Evolutionary conservation across 2,797 vertebrate species (phyloP), one percentile per base, ranked within the genome.

Genomic region (Babyrousa celebensis): DNA sequence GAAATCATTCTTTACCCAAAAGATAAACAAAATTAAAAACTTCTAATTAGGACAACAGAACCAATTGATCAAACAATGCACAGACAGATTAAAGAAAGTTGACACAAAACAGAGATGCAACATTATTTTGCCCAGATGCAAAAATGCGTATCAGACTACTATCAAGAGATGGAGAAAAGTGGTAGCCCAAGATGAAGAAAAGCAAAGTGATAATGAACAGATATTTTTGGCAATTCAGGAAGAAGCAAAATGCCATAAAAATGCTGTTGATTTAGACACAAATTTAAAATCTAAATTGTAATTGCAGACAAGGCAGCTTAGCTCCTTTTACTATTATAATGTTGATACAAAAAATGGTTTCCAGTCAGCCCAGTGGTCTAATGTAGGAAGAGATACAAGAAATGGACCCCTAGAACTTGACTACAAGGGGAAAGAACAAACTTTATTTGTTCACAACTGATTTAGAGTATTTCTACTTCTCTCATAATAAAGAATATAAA

Each of bases 11-110:
- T 77, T 27, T 94, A 92, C 21, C 3, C 54, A 85, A 15, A 89
- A 82, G 79, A 36, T 79, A 43, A 74, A 43, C 83, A 12, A 95
- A 95, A 83, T 92, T 29, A 91, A 97, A 96, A 85, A 14, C 23
- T 56, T 7, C 7, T 85, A 18, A 79, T 58, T 95, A 65, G 27
- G 71, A 90, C 63, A 94, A 56, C 0, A 78, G 32, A 93, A 65
- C 21, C 12, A 70, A 70, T 32, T 78, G 43, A 92, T 54, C n/a
- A 79, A 60, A 90, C n/a, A 91, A 65, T 11, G 0, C 14, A 36
- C 20, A 85, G 52, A 62, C 54, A 36, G 27, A 89, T 90, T 56
- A 71, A 62, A 71, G 82, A 10, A 14, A 87, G 20, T 48, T 52
- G 58, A 1, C 52, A 6, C 32, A 48, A 83, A 32, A 84, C 5